A percentile compares a stretch with the other conserved stretches of the same genome.
Evolutionary conservation across 1,140 invertebrate species (phyloP).

Genomic region (Tetraneura akinire): DNA sequence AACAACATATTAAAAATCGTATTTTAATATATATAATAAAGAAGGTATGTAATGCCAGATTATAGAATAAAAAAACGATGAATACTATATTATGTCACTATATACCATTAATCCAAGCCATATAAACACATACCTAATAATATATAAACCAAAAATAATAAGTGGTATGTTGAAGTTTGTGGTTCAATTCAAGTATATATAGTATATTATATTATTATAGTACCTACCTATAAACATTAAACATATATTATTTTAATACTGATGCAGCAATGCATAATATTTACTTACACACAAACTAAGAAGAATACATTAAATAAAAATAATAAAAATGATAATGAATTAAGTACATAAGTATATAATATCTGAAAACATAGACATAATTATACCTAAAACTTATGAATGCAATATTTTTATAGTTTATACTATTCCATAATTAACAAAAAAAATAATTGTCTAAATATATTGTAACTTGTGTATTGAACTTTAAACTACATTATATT

Average conservation of each 20-base stretch:
- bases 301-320: no score
- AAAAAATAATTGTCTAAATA: no score
- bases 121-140: no score
- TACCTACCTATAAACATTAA: no score
- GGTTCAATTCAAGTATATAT: neutral
- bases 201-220: no score
- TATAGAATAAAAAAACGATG: conserved; percentile 25
- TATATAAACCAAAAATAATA: conserved; percentile 36
- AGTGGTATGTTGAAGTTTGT: neutral
- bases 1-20: neutral
- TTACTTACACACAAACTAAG: neutral
- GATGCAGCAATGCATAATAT: neutral
- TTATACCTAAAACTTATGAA: no score
- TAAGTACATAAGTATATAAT: no score
- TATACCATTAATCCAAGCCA: conserved; percentile 7
- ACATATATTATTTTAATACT: neutral
- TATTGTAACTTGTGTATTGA: no score
- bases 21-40: conserved; percentile 32
- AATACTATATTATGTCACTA: neutral
- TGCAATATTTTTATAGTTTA: no score
- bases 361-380: no score
- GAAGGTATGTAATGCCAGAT: neutral
- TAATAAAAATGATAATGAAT: neutral
- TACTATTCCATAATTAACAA: no score
- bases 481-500: no score